Base-by-base conservation (phyloP, 2,888 invertebrate species). In the Apodemia zela region DNA sequence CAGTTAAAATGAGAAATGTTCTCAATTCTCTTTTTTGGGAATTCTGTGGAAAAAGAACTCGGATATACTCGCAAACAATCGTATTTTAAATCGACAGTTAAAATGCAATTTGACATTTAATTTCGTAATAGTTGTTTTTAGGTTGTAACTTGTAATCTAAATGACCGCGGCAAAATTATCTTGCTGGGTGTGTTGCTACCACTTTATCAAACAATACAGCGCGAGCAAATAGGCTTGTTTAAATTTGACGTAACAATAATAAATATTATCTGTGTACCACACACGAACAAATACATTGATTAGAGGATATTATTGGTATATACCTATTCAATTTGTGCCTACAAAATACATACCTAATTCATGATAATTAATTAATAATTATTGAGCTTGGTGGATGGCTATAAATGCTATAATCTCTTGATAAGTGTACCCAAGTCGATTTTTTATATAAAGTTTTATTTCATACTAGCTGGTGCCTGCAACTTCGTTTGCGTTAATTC, bases 111-210 rank as follows among this genome's bases (percentile, higher is more conserved):
- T 5, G 3, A 15, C 15, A 42, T 3, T 42, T 15, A 42, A 4
- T 42, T 42, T 42, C 42, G 42, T 42, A 42, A 42, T 42, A 42
- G 2, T 42, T 51, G 49, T 51, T 51, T 60, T 62, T 42, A 11
- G n/a, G n/a, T n/a, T n/a, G n/a, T n/a, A n/a, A n/a, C 11, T 59
- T 66, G 61, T 42, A 11, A 51, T 51, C 49, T 51, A 51, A 21
- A 18, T 18, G 49, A 51, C 49, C 49, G 49, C 49, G 21, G 10
- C 49, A 18, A 49, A 49, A 51, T 51, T 18, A 51, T 51, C 49
- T 51, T 17, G 49, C 35, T 62, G 62, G 62, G 62, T 25, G 57
- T 62, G 62, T 62, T 62, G 62, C 54, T 62, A 62, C 57, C 38
- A 38, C 62, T 54, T 57, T 62, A 62, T 62, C 62, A 62, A 35